Evolutionary conservation across 2,797 vertebrate species (phyloP), one percentile per base, ranked within the genome.

Genomic region (Lagodon rhomboides): DNA sequence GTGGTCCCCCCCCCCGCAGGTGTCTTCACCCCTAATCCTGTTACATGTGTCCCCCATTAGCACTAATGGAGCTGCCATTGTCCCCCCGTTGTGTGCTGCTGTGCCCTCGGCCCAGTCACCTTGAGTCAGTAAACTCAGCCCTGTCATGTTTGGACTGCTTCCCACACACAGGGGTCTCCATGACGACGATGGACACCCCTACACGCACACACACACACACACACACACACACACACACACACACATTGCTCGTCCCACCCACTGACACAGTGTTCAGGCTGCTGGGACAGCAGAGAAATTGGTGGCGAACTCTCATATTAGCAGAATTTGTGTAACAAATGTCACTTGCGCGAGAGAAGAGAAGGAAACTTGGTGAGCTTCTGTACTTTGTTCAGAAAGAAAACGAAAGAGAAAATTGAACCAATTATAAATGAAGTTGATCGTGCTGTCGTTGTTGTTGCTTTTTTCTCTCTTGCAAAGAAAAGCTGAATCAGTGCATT

Each of bases 11-110:
- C 43, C 50, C 74, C 79, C 88, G 83, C 88, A 95, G 93, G 92
- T 94, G 92, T 93, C 90, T 86, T 85, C 85, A 79, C 77, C 84
- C 34, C 90, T 95, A 94, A 94, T 95, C 92, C 89, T 68, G 91
- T 95, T 94, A 93, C 92, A 94, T 95, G 90, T 90, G 91, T 93
- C 92, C 91, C 90, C 90, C 91, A 94, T 96, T 94, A 94, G 93
- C 84, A 80, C 92, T 93, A 93, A 93, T 91, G 92, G 94, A 91
- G 76, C 86, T 1, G 58, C 91, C 85, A 92, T 95, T 95, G 95
- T 95, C 82, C 81, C 72, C 75, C 58, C 3, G 86, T 84, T 87
- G 85, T 88, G 82, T 77, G 74, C 85, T 70, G 87, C 47, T 82
- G 84, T 83, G 79, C 69, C 80, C 86, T 77, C 54, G 20, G 84